Evolutionary conservation across 1,140 invertebrate species (phyloP).

Genomic region (Globodera ellingtonae): DNA sequence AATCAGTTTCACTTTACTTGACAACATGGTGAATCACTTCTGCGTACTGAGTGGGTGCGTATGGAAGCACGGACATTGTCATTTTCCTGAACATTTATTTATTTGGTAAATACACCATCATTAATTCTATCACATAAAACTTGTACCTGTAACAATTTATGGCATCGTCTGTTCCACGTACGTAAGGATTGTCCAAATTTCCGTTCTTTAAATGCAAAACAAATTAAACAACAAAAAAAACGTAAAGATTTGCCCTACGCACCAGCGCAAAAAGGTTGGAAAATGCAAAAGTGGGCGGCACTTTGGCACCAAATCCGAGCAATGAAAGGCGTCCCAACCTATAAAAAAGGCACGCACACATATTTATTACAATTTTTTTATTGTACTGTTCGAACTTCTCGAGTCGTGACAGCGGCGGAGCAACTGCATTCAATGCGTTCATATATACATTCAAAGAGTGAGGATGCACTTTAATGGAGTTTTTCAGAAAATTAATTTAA

Average conservation of each 20-base stretch:
- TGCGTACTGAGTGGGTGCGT: constrained; percentile 52
- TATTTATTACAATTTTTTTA: too few relatives aligned
- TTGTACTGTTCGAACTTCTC: constrained; percentile 27
- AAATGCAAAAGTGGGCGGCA: constrained; percentile 51
- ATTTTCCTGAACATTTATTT: constrained; percentile 15
- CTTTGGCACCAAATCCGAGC: constrained; percentile 52
- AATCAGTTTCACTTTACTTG: constrained; percentile 27
- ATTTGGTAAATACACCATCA: too few relatives aligned
- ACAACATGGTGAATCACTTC: constrained; percentile 51
- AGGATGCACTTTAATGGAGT: constrained; percentile 39
- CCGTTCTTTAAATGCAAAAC: constrained; percentile 33
- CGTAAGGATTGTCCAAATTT: constrained; percentile 46
- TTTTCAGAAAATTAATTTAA: not conserved
- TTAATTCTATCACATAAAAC: not conserved
- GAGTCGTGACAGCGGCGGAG: constrained; percentile 30
- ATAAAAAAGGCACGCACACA: constrained; percentile 16
- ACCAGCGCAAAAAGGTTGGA: constrained; percentile 50
- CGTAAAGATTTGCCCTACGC: constrained; percentile 1
- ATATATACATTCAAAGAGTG: constrained; percentile 40
- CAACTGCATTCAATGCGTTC: constrained; percentile 35
- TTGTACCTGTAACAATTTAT: constrained; percentile 32
- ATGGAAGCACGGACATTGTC: constrained; percentile 47
- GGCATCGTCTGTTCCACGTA: constrained; percentile 37
- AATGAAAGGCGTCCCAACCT: constrained; percentile 48
- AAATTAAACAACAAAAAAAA: constrained; percentile 15